Conservation (phyloP, 2,797 vertebrate genomes). For the Esox lucius region DNA sequence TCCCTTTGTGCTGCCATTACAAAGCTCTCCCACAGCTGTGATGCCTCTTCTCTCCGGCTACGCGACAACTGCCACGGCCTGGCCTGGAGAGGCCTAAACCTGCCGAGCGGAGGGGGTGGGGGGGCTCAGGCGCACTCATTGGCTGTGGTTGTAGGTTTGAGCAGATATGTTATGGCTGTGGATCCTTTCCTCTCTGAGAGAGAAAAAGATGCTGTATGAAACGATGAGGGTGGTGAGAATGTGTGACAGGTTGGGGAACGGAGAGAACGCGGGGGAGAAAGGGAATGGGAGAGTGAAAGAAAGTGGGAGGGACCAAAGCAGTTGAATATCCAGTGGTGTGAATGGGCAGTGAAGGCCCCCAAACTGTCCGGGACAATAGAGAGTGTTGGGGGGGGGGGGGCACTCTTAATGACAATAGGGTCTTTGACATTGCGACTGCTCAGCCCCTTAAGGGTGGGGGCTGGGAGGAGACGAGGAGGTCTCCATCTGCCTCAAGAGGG, state of each 20-base stretch:
- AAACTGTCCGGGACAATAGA: slow-evolving; percentile 71
- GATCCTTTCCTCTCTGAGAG: background rate
- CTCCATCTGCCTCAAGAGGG: slow-evolving; percentile 20
- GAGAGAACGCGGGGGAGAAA: slow-evolving; percentile 16
- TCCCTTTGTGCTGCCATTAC: slow-evolving; percentile 35
- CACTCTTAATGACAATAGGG: slow-evolving; percentile 74
- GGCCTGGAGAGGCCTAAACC: background rate
- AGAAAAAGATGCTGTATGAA: background rate
- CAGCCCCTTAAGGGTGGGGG: slow-evolving; percentile 13
- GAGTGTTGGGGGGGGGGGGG: slow-evolving; percentile 54
- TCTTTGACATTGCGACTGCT: slow-evolving; percentile 66
- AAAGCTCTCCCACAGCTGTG: slow-evolving; percentile 33
- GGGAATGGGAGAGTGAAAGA: background rate
- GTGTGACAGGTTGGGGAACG: background rate
- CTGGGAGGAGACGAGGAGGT: background rate
- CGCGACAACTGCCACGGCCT: background rate
- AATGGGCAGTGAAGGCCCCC: slow-evolving; percentile 62
- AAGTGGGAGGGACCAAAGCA: slow-evolving; percentile 38
- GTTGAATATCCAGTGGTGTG: slow-evolving; percentile 65
- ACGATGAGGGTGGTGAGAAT: background rate
- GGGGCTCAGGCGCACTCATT: too few species aligned
- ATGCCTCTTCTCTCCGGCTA: slow-evolving; percentile 8
- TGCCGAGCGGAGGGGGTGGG: too few species aligned
- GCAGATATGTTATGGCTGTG: too few species aligned
- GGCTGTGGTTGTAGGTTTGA: too few species aligned